phyloP scores from a whole-genome alignment of 1,140 invertebrate genomes.

The Drosophila ficusphila region DNA sequence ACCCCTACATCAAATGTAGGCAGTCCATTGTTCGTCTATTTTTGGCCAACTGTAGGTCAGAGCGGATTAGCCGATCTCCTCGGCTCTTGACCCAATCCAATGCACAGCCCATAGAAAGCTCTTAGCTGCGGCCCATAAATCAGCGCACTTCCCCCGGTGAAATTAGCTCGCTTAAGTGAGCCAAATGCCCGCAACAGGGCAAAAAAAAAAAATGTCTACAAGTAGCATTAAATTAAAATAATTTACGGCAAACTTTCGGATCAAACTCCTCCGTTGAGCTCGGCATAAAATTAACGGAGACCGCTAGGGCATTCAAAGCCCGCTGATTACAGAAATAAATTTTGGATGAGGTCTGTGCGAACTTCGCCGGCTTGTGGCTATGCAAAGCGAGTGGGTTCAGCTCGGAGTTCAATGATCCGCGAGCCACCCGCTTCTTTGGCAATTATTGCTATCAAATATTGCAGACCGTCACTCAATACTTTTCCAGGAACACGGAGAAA shows the following conservation, averaged over 20 bases:
- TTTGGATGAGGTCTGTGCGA: conserved; percentile 57
- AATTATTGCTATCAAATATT: conserved; percentile 23
- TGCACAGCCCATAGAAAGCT: conserved; percentile 43
- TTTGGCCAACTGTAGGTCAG: conserved; percentile 46
- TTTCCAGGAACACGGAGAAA: conserved; percentile 42
- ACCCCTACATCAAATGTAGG: conserved; percentile 53
- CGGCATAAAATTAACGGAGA: conserved; percentile 59
- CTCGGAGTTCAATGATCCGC: conserved; percentile 71
- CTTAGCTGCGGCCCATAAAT: conserved; percentile 40
- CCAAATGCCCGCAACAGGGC: conserved; percentile 25
- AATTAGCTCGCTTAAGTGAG: conserved; percentile 41
- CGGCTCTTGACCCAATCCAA: conserved; percentile 40
- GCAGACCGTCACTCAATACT: neutral
- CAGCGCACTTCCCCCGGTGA: conserved; percentile 26
- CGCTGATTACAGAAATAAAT: conserved; percentile 68
- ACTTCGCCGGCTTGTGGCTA: conserved; percentile 41
- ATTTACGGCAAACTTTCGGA: conserved; percentile 59
- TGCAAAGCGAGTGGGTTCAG: conserved; percentile 63
- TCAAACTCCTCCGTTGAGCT: conserved; percentile 34
- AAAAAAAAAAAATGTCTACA: conserved; percentile 22
- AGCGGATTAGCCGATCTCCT: neutral
- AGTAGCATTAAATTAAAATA: conserved; percentile 61
- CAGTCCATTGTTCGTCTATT: conserved; percentile 35
- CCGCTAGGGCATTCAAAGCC: conserved; percentile 27
- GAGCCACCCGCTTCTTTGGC: conserved; percentile 28